Percentiles rank a stretch among this genome's conserved stretches.
These are phyloP conservation scores for Delphinus delphis DNA, from an alignment of 2,113 vertebrate genomes.

Conservation along the genomic window DNA sequence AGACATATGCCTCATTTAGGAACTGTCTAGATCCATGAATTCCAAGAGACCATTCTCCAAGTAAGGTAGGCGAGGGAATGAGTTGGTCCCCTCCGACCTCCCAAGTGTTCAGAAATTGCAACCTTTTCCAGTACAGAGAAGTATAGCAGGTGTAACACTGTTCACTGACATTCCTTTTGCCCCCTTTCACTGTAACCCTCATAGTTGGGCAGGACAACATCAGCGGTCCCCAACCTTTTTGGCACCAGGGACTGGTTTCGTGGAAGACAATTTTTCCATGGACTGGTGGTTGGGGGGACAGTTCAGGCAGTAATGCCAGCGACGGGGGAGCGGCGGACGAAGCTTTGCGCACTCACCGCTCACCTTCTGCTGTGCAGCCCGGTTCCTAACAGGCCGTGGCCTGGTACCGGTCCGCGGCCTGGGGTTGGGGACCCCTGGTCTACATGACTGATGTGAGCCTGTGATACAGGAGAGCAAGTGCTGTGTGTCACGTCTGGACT, in stretches of 20 bases:
- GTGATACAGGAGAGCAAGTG: not conserved
- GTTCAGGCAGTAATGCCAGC: no score
- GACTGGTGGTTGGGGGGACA: no score
- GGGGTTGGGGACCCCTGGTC: no score
- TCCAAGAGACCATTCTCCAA: not conserved
- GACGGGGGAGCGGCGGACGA: no score
- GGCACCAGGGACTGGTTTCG: no score
- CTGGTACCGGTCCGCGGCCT: fast-evolving
- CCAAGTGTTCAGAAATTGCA: not conserved
- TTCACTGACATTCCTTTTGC: not conserved
- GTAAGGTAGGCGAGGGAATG: not conserved
- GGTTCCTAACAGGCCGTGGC: no score
- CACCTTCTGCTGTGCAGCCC: no score
- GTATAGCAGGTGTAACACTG: not conserved
- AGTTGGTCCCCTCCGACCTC: not conserved
- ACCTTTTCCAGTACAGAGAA: not conserved
- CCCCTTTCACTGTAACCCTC: not conserved
- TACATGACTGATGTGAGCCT: not conserved
- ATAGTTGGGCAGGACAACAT: not conserved
- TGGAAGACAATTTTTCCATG: no score
- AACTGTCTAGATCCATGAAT: not conserved
- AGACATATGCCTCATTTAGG: not conserved
- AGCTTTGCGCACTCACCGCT: no score
- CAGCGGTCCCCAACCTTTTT: no score
- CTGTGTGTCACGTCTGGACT: not conserved